These are phyloP conservation scores for rabbit (Oryctolagus cuniculus) DNA, from an alignment of 2,113 vertebrate species.

Conservation along the genomic window DNA sequence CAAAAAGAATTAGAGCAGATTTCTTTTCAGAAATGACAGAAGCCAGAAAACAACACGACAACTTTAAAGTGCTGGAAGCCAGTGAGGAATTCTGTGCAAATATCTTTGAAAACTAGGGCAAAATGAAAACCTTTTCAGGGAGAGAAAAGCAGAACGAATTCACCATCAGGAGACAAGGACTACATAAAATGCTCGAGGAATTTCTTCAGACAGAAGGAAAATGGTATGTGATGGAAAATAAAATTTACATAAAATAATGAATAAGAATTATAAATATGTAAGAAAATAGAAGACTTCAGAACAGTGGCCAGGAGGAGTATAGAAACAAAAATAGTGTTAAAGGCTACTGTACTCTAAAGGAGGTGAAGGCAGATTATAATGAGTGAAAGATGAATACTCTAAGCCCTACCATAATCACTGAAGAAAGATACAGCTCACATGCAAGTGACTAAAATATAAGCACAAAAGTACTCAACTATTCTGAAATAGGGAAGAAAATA, in stretches of 20 bases:
- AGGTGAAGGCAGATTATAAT: not conserved
- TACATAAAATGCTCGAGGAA: not conserved
- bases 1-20: not conserved
- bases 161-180: not conserved
- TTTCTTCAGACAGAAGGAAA: not conserved
- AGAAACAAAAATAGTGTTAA: not conserved
- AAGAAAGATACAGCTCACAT: not conserved
- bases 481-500: not conserved
- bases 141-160: not conserved
- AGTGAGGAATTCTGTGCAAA: not conserved
- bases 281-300: not conserved
- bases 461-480: not conserved
- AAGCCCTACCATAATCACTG: not conserved
- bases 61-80: not conserved
- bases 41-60: not conserved
- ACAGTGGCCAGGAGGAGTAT: not conserved
- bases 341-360: not conserved
- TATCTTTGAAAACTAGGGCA: slow-evolving; percentile 35
- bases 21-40: slow-evolving; percentile 18
- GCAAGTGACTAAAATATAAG: not conserved
- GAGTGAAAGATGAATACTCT: not conserved
- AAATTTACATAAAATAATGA: not conserved
- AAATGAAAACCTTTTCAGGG: not conserved
- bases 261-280: not conserved
- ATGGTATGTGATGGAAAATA: not conserved